Evolutionary conservation across 1,140 invertebrate species (phyloP).

Genomic region (Euwallacea similis): DNA sequence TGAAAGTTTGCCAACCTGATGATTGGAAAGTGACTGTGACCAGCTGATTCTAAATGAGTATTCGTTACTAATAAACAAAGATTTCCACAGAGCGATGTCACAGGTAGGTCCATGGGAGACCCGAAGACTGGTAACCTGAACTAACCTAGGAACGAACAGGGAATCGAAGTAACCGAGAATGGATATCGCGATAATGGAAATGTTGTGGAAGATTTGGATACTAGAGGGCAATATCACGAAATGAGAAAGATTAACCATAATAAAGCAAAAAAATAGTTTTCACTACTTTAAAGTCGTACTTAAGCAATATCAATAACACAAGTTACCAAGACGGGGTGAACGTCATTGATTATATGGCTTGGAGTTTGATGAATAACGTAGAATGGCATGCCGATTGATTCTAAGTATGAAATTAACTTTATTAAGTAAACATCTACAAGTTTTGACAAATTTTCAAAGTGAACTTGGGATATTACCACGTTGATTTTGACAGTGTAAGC

Average conservation of each 20-base stretch:
- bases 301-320: slow-evolving; percentile 56
- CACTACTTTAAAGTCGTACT: slow-evolving; percentile 51
- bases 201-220: slow-evolving; percentile 36
- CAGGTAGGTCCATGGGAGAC: slow-evolving; percentile 62
- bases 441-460: slow-evolving; percentile 21
- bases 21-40: slow-evolving; percentile 38
- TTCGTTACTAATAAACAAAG: background rate
- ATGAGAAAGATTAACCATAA: slow-evolving; percentile 19
- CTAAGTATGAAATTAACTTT: slow-evolving; percentile 48
- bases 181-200: slow-evolving; percentile 56
- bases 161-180: slow-evolving; percentile 71
- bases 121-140: slow-evolving; percentile 62
- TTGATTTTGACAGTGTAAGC: slow-evolving; percentile 69
- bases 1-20: slow-evolving; percentile 29
- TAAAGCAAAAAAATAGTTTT: background rate
- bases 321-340: slow-evolving; percentile 29
- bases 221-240: slow-evolving; percentile 31
- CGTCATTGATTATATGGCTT: slow-evolving; percentile 32
- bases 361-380: slow-evolving; percentile 59
- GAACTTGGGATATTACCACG: slow-evolving; percentile 71
- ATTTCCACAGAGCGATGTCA: background rate
- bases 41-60: slow-evolving; percentile 36
- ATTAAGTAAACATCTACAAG: background rate
- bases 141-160: slow-evolving; percentile 63
- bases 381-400: slow-evolving; percentile 61